Conservation (phyloP, 92 coral and sea anemone genomes). For the Meandrina meandrites region DNA sequence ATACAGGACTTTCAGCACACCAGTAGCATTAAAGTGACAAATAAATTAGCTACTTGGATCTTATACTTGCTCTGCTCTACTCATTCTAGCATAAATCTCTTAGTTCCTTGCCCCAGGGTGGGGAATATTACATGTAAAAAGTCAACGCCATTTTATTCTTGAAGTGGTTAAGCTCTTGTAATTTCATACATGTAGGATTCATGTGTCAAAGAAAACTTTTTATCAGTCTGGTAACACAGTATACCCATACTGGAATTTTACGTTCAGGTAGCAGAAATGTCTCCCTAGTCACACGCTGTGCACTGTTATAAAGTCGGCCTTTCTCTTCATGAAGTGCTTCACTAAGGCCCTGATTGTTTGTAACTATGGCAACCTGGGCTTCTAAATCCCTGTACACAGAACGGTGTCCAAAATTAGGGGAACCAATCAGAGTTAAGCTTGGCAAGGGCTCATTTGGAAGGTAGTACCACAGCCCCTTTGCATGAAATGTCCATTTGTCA, state of each 20-base stretch:
- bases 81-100: too few species aligned
- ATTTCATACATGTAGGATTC: too few species aligned
- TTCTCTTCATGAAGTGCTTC: conserved; percentile 70
- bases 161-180: too few species aligned
- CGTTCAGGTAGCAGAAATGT: conserved; percentile 80
- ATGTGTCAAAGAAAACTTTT: conserved; percentile 66
- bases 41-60: too few species aligned
- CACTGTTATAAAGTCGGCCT: conserved; percentile 59
- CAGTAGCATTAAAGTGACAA: too few species aligned
- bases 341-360: conserved; percentile 66
- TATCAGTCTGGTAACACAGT: conserved; percentile 73
- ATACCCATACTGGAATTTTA: conserved; percentile 88
- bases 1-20: too few species aligned
- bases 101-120: too few species aligned
- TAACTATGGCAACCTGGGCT: conserved; percentile 93
- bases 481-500: conserved; percentile 89
- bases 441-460: conserved; percentile 71
- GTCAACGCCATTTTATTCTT: too few species aligned
- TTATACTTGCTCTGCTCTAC: too few species aligned
- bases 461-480: conserved; percentile 94
- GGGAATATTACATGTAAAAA: too few species aligned
- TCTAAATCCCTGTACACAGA: conserved; percentile 89
- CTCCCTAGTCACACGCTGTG: conserved; percentile 58
- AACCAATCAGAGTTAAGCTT: conserved; percentile 84
- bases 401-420: conserved; percentile 98